Evolutionary conservation across 2,797 vertebrate genomes (phyloP), one percentile per base, ranked within the genome.

Genomic region (Micromesistius poutassou): DNA sequence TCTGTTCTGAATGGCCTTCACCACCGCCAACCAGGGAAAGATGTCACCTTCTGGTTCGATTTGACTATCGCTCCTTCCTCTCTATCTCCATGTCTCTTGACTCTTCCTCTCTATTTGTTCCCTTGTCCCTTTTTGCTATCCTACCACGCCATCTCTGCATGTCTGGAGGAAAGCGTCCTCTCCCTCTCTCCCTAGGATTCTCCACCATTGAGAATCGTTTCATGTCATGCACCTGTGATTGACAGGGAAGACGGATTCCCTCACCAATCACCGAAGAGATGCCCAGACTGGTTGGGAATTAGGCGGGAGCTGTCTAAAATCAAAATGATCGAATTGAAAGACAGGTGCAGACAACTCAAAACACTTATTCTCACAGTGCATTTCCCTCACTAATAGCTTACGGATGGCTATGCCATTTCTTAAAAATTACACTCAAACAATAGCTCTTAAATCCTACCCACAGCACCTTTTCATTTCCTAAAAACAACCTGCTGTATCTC

Each of bases 1-100:
- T 50, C 46, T 62, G 55, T n/a, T 86, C 88, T 83, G 85, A 90
- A 87, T 83, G 87, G 79, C 82, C 84, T 84, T 83, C 87, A 83
- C 84, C 78, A 83, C 74, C 81, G 12, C 1, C 81, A 66, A 12
- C 12, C 28, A 66, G 55, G 55, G 22, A 62, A 9, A 62, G 22
- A 25, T 66, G 25, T 28, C 25, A 66, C 62, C 62, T 66, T 28
- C 25, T 10, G 62, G 12, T 66, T 28, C 14, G 77, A 79, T 87
- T 84, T 83, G 73, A 77, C 81, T 84, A 80, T 73, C 83, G 80
- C 80, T 75, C 76, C 80, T 70, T 62, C 12, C 62, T 25, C 84
- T 82, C 79, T 77, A 72, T 81, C 62, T 73, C 72, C 0, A 74
- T 76, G 80, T 22, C 2, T 73, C 66, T 30, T 71, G 30, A 7